These are phyloP conservation scores for Pao palembangensis DNA, from an alignment of 2,113 vertebrate species.

Conservation along the genomic window DNA sequence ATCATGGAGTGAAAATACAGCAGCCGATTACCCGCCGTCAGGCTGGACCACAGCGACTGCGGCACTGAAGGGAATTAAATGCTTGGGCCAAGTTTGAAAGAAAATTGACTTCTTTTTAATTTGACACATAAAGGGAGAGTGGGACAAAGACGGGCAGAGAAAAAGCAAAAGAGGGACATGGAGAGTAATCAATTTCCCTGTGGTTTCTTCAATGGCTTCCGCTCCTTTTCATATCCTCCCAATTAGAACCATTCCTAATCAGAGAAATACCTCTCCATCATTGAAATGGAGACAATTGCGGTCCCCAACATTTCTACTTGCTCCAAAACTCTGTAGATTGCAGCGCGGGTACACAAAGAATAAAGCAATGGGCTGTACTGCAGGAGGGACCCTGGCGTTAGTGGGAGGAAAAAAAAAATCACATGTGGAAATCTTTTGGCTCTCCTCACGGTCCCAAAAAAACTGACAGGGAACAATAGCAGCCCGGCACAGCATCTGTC, in stretches of 20 bases:
- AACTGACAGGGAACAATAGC: constrained; percentile 89
- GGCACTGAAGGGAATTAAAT: constrained; percentile 36
- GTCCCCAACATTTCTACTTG: constrained; percentile 71
- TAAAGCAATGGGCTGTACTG: constrained; percentile 70
- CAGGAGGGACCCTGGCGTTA: constrained; percentile 49
- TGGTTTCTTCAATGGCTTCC: constrained; percentile 73
- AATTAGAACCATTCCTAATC: constrained; percentile 82
- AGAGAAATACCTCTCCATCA: constrained; percentile 78
- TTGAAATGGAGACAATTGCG: constrained; percentile 76
- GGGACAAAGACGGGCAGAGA: constrained; percentile 48
- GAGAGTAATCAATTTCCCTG: constrained; percentile 76
- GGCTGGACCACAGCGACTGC: background rate
- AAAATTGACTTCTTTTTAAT: constrained; percentile 70
- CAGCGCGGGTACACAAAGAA: constrained; percentile 85
- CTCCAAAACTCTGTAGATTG: constrained; percentile 79
- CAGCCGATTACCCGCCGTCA: no score
- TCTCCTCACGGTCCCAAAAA: constrained; percentile 80
- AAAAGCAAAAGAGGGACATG: constrained; percentile 48
- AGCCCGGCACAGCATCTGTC: constrained; percentile 91
- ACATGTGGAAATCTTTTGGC: constrained; percentile 87
- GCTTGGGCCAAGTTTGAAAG: constrained; percentile 63
- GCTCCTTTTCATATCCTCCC: constrained; percentile 72
- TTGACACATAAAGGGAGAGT: constrained; percentile 45
- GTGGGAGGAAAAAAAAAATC: constrained; percentile 58
- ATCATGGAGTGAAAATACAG: no score